Percentiles rank a stretch among this genome's conserved stretches.
Conservation (phyloP, 2,113 vertebrate species). For the Mungos mungo region DNA sequence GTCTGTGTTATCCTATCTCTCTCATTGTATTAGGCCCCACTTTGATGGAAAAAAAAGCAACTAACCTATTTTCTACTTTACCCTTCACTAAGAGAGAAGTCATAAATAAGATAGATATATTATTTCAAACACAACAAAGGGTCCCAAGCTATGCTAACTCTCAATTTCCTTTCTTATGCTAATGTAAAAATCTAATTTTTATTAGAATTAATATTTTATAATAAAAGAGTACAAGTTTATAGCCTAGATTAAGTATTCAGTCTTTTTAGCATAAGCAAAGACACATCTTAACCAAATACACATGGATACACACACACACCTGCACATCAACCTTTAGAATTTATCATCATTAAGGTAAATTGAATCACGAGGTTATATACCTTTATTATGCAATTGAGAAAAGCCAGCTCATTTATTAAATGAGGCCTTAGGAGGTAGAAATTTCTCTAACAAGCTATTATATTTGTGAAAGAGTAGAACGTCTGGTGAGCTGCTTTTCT, state of each 20-base stretch:
- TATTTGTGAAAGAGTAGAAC: constrained; percentile 62
- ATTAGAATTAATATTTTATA: constrained; percentile 10
- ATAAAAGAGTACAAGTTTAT: not conserved
- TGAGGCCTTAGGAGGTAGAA: not conserved
- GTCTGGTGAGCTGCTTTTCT: constrained; percentile 52
- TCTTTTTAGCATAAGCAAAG: not conserved
- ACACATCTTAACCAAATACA: not conserved
- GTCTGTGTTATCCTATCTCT: not conserved
- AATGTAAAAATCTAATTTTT: not conserved
- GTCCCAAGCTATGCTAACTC: not conserved
- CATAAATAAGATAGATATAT: not conserved
- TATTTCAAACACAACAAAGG: not conserved
- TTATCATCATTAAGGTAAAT: constrained; percentile 19
- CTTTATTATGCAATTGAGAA: constrained; percentile 23
- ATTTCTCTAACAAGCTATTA: constrained; percentile 77
- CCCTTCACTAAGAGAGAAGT: not conserved
- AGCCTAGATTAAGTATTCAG: not conserved
- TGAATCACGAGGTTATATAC: not conserved
- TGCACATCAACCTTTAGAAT: not conserved
- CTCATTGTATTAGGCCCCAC: not conserved
- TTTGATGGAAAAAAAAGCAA: not conserved
- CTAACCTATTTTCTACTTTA: not conserved
- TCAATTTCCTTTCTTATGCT: constrained; percentile 5
- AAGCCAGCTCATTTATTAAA: constrained; percentile 31
- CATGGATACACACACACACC: not conserved